Evolutionary conservation across 1,140 invertebrate species (phyloP), one percentile per base, ranked within the genome.

Genomic region (Melipona quadrifasciata): DNA sequence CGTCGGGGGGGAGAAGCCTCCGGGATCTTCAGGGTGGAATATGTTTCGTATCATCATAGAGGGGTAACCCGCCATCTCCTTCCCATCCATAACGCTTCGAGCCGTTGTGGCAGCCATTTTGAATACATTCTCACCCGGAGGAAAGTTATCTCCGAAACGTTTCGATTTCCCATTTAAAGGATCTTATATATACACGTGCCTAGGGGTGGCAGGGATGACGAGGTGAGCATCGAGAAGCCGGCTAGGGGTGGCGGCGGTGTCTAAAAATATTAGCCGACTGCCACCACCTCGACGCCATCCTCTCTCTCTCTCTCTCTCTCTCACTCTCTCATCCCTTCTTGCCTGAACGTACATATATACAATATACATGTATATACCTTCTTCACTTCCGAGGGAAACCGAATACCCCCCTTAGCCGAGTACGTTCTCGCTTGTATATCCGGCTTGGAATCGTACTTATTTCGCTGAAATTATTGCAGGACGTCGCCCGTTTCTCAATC

Each of bases 101-200:
- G 75, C 71, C 80, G 70, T 80, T 57, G 76, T 80, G 87, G 90
- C 82, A 93, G 93, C 94, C 94, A 95, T 95, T 95, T 95, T 95
- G 94, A 95, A 95, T 95, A 94, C 91, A 95, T 95, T 95, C 93
- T 92, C 93, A 91, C 94, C 91, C 92, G 90, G 39, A 92, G 91
- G 92, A 94, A 92, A 95, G 93, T 95, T 95, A 94, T 95, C 93
- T 94, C 90, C 91, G 91, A 91, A 92, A 92, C 93, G 94, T 93
- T 95, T 94, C 94, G 94, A 94, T 95, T 95, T 94, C 91, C 93
- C 93, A 95, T 94, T 95, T 94, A 93, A 94, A 92, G 93, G 92
- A 93, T 94, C 93, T 94, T 92, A 93, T 93, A 91, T 92, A 91
- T 91, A 92, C 87, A 92, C 74, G 88, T 80, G 84, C 82, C 39